Conservation (phyloP, 2,888 invertebrate species). For the Ormyrus labotus region DNA sequence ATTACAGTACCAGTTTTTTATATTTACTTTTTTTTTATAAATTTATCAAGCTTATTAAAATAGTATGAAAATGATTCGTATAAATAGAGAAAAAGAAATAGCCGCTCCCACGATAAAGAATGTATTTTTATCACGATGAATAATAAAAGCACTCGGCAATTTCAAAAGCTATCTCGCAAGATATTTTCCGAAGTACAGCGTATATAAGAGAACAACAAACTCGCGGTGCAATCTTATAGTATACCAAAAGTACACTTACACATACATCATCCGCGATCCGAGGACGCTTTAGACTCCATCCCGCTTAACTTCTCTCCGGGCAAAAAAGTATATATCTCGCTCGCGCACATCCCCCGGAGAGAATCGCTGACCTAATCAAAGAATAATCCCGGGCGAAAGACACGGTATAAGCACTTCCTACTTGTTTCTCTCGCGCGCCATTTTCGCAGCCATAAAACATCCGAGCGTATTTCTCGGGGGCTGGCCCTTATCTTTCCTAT, state of each 20-base stretch:
- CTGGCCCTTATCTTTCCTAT: slow-evolving; percentile 73
- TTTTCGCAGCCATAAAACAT: slow-evolving; percentile 66
- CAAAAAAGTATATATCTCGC: slow-evolving; percentile 4
- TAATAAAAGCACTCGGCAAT: background rate
- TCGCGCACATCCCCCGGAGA: background rate
- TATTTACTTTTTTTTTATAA: too few relatives aligned
- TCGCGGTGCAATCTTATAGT: background rate
- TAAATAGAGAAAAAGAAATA: too few relatives aligned
- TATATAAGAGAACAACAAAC: background rate
- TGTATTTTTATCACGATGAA: background rate
- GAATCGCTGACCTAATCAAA: slow-evolving; percentile 55
- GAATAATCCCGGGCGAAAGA: slow-evolving; percentile 29
- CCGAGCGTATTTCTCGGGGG: slow-evolving; percentile 47
- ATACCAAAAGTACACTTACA: background rate
- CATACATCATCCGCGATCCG: slow-evolving; percentile 5
- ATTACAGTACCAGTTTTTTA: too few relatives aligned
- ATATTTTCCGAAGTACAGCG: background rate
- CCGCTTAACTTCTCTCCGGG: background rate
- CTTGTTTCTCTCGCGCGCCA: slow-evolving; percentile 59
- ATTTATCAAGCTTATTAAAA: too few relatives aligned
- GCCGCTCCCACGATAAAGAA: too few relatives aligned
- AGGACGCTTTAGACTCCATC: background rate
- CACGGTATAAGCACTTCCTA: slow-evolving; percentile 39
- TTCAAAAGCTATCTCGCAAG: background rate
- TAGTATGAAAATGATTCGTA: too few relatives aligned